These are phyloP conservation scores for Cygnus atratus DNA, from an alignment of 2,113 vertebrate genomes.

Conservation along the genomic window DNA sequence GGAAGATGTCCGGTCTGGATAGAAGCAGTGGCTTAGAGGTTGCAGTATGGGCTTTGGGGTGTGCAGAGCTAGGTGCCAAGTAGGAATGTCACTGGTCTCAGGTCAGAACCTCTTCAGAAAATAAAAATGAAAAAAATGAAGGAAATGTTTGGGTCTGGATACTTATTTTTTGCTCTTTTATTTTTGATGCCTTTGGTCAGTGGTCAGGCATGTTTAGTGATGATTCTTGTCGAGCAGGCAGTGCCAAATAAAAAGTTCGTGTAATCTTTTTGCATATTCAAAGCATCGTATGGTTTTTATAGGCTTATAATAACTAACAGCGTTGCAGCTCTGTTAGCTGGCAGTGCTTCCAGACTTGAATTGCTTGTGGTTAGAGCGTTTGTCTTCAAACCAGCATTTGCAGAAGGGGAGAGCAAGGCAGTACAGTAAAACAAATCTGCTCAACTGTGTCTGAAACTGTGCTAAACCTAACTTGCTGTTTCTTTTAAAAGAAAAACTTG, in stretches of 20 bases:
- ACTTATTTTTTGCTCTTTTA: not conserved
- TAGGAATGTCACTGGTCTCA: not conserved
- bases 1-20: not conserved
- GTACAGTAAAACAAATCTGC: not conserved
- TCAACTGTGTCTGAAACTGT: not conserved
- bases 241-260: not conserved
- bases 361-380: not conserved
- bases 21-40: accelerated
- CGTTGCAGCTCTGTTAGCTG: not conserved
- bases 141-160: not conserved
- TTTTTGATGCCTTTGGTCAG: not conserved
- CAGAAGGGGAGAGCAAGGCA: not conserved
- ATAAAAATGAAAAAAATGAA: not conserved
- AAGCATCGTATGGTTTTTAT: not conserved
- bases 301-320: not conserved
- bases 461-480: not conserved
- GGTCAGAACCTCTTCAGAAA: not conserved
- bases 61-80: not conserved
- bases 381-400: not conserved
- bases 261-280: not conserved
- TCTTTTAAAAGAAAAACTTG: not conserved
- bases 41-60: not conserved
- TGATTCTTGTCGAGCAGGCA: not conserved
- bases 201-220: not conserved
- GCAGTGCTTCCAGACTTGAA: not conserved